Conservation (phyloP, 2,888 invertebrate genomes). For the Clanis bilineata region DNA sequence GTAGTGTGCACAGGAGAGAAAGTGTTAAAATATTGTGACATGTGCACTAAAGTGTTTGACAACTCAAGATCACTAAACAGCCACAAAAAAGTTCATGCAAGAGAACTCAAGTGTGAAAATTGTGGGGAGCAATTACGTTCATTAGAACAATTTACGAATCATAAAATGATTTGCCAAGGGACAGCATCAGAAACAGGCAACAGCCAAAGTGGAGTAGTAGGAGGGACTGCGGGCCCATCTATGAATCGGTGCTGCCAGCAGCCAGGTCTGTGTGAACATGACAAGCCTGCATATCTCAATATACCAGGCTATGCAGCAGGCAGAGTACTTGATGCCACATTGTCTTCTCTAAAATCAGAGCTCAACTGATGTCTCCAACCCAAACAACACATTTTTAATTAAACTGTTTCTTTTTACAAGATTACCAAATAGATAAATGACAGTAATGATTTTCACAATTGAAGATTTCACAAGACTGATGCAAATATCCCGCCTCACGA, state of each 20-base stretch:
- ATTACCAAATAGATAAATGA: slow-evolving; percentile 77
- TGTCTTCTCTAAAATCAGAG: slow-evolving; percentile 75
- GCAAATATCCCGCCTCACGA: slow-evolving; percentile 83
- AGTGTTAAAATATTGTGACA: slow-evolving; percentile 77
- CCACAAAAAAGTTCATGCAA: slow-evolving; percentile 79
- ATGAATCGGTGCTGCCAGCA: slow-evolving; percentile 73
- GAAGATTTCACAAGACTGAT: slow-evolving; percentile 82
- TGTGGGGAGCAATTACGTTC: slow-evolving; percentile 79
- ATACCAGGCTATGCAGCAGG: slow-evolving; percentile 77
- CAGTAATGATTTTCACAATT: slow-evolving; percentile 77
- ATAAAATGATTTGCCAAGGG: slow-evolving; percentile 75
- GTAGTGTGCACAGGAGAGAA: slow-evolving; percentile 79
- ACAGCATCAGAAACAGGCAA: slow-evolving; percentile 55
- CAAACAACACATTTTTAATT: slow-evolving; percentile 40
- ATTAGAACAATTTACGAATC: slow-evolving; percentile 76
- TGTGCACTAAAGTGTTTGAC: slow-evolving; percentile 81
- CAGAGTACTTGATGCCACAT: slow-evolving; percentile 72
- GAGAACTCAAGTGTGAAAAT: slow-evolving; percentile 77
- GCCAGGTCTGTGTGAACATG: slow-evolving; percentile 77
- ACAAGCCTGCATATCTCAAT: slow-evolving; percentile 78
- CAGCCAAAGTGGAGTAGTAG: slow-evolving; percentile 45
- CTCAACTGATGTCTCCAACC: slow-evolving; percentile 65
- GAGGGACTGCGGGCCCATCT: slow-evolving; percentile 33
- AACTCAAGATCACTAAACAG: slow-evolving; percentile 79
- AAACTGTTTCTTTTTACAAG: slow-evolving; percentile 68